These are phyloP conservation scores for Acropora yongei DNA, from an alignment of 64 coral and sea anemone genomes.

Conservation along the genomic window DNA sequence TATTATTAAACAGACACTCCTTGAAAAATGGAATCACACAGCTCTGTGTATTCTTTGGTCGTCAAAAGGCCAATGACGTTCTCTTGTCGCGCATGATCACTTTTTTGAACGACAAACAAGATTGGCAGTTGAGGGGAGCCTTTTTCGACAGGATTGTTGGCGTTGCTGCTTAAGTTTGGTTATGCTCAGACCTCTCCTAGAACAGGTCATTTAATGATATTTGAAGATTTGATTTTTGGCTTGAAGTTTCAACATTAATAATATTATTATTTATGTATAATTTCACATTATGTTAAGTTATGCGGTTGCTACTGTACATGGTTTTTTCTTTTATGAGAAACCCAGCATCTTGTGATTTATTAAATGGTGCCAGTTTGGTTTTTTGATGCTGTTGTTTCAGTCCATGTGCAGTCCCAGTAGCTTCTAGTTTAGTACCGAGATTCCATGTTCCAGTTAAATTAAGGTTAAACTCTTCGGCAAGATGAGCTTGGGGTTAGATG, in stretches of 20 bases:
- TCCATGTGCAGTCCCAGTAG: no score
- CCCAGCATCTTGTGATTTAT: no score
- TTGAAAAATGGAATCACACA: constrained; percentile 96
- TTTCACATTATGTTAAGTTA: no score
- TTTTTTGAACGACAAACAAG: constrained; percentile 95
- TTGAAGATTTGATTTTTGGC: not conserved
- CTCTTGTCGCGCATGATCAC: constrained; percentile 83
- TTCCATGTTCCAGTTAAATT: no score
- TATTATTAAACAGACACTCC: constrained; percentile 93
- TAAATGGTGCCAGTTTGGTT: no score
- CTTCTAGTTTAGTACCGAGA: no score
- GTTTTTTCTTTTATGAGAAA: no score
- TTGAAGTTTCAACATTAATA: not conserved
- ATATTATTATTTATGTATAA: no score
- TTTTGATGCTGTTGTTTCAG: no score
- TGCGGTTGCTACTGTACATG: no score
- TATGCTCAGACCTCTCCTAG: constrained; percentile 88
- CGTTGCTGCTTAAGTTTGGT: constrained; percentile 93
- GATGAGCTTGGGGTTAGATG: no score
- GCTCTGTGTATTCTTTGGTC: constrained; percentile 97
- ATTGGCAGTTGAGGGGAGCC: constrained; percentile 91
- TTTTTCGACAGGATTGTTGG: constrained; percentile 99
- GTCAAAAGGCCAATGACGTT: constrained; percentile 92
- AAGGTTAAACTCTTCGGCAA: no score
- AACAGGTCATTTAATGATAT: constrained; percentile 66